Base-by-base conservation (phyloP, 2,113 vertebrate species). In the Pyrgilauda ruficollis region DNA sequence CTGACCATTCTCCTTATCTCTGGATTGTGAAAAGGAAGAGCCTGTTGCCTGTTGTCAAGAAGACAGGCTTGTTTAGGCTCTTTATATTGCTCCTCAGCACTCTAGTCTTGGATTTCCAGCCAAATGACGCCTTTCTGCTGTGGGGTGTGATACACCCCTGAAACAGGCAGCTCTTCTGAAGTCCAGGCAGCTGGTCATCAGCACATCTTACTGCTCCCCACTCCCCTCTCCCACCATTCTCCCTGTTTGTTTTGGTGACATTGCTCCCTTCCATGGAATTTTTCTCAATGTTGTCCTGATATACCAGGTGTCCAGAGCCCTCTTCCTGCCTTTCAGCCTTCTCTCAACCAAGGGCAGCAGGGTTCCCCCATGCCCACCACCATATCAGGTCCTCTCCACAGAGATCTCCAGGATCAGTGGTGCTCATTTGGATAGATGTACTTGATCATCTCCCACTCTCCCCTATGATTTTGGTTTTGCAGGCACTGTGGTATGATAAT, bases 121-220 rank as follows among this genome's bases (percentile, higher is more conserved):
- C 4, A 5, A 49, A 63, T 55, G 37, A 41, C 41, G 21, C 9
- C 2, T 4, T 23, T 89, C 55, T 49, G 30, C 43, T 74, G 6
- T 2, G 2, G 39, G 3, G 7, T 59, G 7, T 61, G 53, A 47
- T 56, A 49, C 22, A 37, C 2, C 26, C 56, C 30, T 1, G 0
- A 61, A 53, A 50, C 3, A 58, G 58, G 24, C 35, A 78, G 43
- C 23, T 62, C 37, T 59, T 81, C 49, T 3, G 1, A 62, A 2
- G 2, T 47, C 50, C 64, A 61, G 52, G 31, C 1, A 2, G 11
- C 8, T 81, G 41, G 37, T 70, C 19, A 55, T 37, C 1, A 7
- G 56, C 8, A 8, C 13, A 52, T n/a, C 22, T 73, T 72, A 37
- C 33, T 61, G 31, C 46, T 75, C 15, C 28, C 11, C 6, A 23